Conservation (phyloP, 2,888 invertebrate genomes). For the Parnassius mnemosyne region DNA sequence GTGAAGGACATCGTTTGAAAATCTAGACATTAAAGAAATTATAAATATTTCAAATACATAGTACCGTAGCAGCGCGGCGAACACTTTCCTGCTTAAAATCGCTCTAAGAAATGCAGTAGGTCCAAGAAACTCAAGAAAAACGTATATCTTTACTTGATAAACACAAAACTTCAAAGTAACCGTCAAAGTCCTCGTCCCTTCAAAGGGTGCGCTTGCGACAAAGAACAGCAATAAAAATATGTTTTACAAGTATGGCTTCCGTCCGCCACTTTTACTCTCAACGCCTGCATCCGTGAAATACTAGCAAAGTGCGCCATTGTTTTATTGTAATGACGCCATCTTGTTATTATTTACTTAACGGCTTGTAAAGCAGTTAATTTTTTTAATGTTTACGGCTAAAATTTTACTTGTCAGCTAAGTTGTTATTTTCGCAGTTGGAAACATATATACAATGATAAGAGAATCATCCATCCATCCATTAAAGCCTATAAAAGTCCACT, state of each 20-base stretch:
- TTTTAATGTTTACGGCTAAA: neutral
- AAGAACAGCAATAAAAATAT: conserved; percentile 12
- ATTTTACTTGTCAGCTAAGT: too few species aligned
- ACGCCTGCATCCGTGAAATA: neutral
- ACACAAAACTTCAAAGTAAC: neutral
- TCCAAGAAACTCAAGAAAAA: too few species aligned
- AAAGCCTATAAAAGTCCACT: neutral
- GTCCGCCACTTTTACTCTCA: conserved; percentile 14
- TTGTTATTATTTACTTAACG: neutral
- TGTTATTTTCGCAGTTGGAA: too few species aligned
- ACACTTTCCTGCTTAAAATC: too few species aligned
- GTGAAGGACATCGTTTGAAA: too few species aligned
- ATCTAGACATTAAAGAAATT: too few species aligned
- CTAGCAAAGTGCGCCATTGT: conserved; percentile 1
- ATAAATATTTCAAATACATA: too few species aligned
- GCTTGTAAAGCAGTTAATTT: neutral
- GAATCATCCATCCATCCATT: neutral
- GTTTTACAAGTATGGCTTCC: conserved; percentile 22
- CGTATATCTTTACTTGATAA: too few species aligned
- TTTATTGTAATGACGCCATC: neutral
- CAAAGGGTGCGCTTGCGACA: conserved; percentile 13
- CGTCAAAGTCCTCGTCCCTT: neutral
- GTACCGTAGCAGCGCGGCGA: too few species aligned
- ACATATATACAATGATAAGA: too few species aligned
- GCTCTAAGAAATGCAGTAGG: too few species aligned